These are phyloP conservation scores for Orycteropus afer DNA, from an alignment of 2,113 vertebrate species.

Conservation along the genomic window DNA sequence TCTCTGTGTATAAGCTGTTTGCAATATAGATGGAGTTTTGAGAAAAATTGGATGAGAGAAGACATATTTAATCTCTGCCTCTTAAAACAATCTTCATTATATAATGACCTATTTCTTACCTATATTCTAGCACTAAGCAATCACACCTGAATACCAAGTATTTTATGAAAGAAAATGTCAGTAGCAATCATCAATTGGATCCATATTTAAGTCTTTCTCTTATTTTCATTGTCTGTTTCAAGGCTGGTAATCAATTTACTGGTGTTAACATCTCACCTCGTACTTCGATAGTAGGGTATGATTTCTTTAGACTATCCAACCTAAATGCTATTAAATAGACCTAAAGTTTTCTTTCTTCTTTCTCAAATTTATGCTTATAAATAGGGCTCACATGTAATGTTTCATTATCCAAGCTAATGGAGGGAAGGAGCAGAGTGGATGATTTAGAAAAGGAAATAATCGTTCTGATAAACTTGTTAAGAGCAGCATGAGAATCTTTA, in stretches of 20 bases:
- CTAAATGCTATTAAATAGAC: background rate
- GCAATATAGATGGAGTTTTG: slow-evolving; percentile 52
- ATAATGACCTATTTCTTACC: background rate
- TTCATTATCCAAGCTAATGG: slow-evolving; percentile 42
- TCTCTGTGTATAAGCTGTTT: slow-evolving; percentile 66
- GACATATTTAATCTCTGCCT: slow-evolving; percentile 15
- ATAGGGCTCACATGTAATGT: background rate
- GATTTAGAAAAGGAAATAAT: slow-evolving; percentile 59
- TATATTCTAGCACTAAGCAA: background rate
- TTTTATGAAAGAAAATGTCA: background rate
- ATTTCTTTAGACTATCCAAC: background rate
- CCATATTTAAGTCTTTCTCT: background rate
- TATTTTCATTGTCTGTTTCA: background rate
- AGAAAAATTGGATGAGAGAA: slow-evolving; percentile 4
- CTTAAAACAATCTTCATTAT: background rate
- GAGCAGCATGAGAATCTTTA: slow-evolving; percentile 14
- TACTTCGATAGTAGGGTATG: background rate
- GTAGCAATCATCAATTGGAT: background rate
- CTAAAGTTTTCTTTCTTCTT: slow-evolving; percentile 19
- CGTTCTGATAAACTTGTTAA: slow-evolving; percentile 44
- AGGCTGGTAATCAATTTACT: background rate
- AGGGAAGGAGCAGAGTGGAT: slow-evolving; percentile 16
- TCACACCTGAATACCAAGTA: background rate
- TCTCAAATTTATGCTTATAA: slow-evolving; percentile 24
- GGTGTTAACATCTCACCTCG: background rate